phyloP scores from a whole-genome alignment of 2,888 invertebrate species.

The Netelia virgata region DNA sequence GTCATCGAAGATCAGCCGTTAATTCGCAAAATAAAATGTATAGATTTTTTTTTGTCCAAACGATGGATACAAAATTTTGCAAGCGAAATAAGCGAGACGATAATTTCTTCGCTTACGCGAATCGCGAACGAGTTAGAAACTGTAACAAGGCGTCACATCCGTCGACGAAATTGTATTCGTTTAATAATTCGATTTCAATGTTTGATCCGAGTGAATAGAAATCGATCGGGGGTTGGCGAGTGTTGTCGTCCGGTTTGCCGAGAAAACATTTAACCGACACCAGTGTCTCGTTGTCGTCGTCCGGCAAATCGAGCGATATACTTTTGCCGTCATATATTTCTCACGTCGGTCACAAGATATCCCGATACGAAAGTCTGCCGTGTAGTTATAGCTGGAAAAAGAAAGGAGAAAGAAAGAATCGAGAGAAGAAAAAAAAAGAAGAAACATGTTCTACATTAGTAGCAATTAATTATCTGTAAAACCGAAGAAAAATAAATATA shows the following conservation, averaged over 20 bases:
- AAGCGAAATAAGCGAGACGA: too few relatives aligned
- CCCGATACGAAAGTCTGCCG: constrained; percentile 6
- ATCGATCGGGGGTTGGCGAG: constrained; percentile 53
- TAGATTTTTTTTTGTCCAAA: too few relatives aligned
- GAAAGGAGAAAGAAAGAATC: constrained; percentile 8
- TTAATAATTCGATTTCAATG: constrained; percentile 63
- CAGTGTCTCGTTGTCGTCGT: constrained; percentile 55
- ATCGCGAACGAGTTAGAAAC: too few relatives aligned
- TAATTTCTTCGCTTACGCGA: too few relatives aligned
- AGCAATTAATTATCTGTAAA: constrained; percentile 52
- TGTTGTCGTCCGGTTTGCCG: constrained; percentile 47
- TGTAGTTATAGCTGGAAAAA: constrained; percentile 8
- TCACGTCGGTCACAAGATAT: constrained; percentile 14
- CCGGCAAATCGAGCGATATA: constrained; percentile 37
- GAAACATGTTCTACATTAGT: constrained; percentile 39
- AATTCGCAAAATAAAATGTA: too few relatives aligned
- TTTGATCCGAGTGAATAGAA: constrained; percentile 65
- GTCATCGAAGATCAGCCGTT: too few relatives aligned
- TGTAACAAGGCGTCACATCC: constrained; percentile 38
- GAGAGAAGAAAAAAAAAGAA: background rate
- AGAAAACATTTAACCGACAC: constrained; percentile 64
- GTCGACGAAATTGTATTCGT: constrained; percentile 30
- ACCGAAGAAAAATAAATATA: constrained; percentile 18
- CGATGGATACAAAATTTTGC: too few relatives aligned
- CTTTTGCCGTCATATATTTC: background rate